phyloP scores from a whole-genome alignment of 2,113 vertebrate species.

The Rostratula benghalensis region DNA sequence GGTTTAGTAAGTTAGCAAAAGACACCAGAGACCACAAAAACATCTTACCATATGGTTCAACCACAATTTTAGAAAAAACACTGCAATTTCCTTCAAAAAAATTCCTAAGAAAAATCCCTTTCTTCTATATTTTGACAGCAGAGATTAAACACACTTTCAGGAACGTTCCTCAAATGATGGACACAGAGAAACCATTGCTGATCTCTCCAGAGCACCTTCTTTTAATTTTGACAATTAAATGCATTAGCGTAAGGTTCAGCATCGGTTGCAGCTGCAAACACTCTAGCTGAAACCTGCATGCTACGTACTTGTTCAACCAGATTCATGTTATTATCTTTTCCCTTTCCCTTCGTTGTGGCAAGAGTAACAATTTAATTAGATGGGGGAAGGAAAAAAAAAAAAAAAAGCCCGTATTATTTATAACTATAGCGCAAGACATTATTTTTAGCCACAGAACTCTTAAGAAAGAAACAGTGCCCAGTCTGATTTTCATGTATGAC shows the following conservation, averaged over 20 bases:
- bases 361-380: slow-evolving; percentile 61
- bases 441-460: slow-evolving; percentile 65
- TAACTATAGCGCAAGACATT: slow-evolving; percentile 46
- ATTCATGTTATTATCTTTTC: slow-evolving; percentile 60
- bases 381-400: background rate
- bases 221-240: slow-evolving; percentile 23
- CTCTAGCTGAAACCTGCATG: slow-evolving; percentile 48
- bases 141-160: background rate
- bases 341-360: slow-evolving; percentile 39
- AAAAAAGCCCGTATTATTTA: slow-evolving; percentile 49
- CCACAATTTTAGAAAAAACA: background rate
- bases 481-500: slow-evolving; percentile 43
- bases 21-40: background rate
- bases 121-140: background rate
- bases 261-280: slow-evolving; percentile 2
- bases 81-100: background rate
- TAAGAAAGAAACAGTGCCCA: slow-evolving; percentile 48
- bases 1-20: background rate
- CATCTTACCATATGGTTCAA: background rate
- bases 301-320: slow-evolving; percentile 46
- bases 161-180: background rate
- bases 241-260: background rate
- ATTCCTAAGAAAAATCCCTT: background rate
- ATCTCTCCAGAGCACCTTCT: background rate
- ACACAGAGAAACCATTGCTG: background rate